Conservation (phyloP, 2,888 invertebrate species). For the Tineola bisselliella region DNA sequence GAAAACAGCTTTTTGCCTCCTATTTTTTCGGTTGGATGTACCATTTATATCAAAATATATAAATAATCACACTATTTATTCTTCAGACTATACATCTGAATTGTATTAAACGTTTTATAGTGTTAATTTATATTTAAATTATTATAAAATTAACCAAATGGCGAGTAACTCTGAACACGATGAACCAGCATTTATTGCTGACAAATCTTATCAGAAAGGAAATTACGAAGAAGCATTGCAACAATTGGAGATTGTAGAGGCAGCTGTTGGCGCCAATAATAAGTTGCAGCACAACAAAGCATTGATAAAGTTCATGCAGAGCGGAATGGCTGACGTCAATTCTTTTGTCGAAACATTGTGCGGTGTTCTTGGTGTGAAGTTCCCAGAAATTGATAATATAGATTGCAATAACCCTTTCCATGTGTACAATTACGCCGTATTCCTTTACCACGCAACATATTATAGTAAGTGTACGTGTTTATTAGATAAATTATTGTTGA, state of each 20-base stretch:
- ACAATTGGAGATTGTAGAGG: slow-evolving; percentile 73
- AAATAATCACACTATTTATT: slow-evolving; percentile 5
- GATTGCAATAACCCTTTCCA: slow-evolving; percentile 50
- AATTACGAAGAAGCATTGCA: slow-evolving; percentile 71
- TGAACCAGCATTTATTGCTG: slow-evolving; percentile 70
- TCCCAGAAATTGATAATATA: slow-evolving; percentile 48
- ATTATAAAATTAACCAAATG: background rate
- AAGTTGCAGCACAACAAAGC: slow-evolving; percentile 86
- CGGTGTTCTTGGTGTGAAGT: slow-evolving; percentile 65
- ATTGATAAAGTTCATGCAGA: slow-evolving; percentile 82
- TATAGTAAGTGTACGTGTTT: slow-evolving; percentile 72
- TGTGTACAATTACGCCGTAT: slow-evolving; percentile 81
- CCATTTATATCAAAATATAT: background rate
- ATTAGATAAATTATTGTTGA: slow-evolving; percentile 45
- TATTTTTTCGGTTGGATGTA: background rate
- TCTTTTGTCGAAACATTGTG: slow-evolving; percentile 75
- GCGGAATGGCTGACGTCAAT: slow-evolving; percentile 77
- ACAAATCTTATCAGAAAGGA: slow-evolving; percentile 71
- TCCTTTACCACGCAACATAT: slow-evolving; percentile 80
- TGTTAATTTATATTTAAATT: background rate
- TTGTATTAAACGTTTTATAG: background rate
- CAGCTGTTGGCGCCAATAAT: slow-evolving; percentile 62
- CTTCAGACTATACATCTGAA: slow-evolving; percentile 6
- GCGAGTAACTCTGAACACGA: slow-evolving; percentile 26
- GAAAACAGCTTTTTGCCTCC: slow-evolving; percentile 1